Conservation (phyloP, 2,113 vertebrate species). For the Salvelinus namaycush region DNA sequence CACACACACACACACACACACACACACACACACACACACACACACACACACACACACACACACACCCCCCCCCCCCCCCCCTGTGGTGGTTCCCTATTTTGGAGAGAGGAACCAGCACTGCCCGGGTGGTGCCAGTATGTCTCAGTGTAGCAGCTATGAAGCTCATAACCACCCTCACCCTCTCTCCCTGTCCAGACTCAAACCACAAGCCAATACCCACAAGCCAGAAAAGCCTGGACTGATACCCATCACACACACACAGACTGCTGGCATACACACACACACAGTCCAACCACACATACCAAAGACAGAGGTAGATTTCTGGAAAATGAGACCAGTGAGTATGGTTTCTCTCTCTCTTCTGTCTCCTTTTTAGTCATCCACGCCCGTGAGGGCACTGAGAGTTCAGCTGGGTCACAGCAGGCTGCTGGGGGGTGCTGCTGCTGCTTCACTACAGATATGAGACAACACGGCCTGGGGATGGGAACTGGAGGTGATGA, state of each 20-base stretch:
- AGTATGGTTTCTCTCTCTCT: constrained; percentile 71
- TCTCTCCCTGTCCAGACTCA: constrained; percentile 58
- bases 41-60: no score
- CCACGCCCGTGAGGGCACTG: constrained; percentile 68
- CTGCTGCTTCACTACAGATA: constrained; percentile 51
- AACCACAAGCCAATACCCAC: constrained; percentile 78
- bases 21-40: no score
- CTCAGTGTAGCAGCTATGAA: constrained; percentile 72
- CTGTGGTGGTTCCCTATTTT: constrained; percentile 67
- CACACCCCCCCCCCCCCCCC: no score
- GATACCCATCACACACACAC: constrained; percentile 62
- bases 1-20: no score
- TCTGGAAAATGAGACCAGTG: constrained; percentile 73
- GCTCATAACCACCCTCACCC: constrained; percentile 71
- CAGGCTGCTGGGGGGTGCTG: constrained; percentile 50
- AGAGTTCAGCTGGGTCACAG: constrained; percentile 73
- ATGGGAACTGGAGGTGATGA: constrained; percentile 54
- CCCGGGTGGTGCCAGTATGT: constrained; percentile 76
- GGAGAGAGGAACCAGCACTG: constrained; percentile 67
- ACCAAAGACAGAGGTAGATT: constrained; percentile 76
- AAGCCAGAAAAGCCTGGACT: constrained; percentile 71
- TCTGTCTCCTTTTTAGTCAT: constrained; percentile 71
- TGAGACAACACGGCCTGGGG: constrained; percentile 43
- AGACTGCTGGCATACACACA: neutral
- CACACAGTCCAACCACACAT: constrained; percentile 21